These are phyloP conservation scores for Phalangium opilio DNA, from an alignment of 2,888 invertebrate species.

Conservation along the genomic window DNA sequence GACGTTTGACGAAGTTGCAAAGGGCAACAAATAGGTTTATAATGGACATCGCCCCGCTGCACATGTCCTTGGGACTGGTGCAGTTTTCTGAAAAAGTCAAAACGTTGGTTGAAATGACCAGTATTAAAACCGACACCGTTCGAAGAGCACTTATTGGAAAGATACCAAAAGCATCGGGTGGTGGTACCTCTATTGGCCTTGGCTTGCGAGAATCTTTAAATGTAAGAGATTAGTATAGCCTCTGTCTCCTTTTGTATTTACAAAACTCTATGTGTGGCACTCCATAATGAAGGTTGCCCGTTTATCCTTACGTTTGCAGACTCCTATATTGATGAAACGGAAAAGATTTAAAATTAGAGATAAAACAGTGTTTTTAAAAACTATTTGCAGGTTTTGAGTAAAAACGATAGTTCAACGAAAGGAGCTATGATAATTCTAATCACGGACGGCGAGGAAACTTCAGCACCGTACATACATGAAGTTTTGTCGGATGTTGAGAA, in stretches of 20 bases:
- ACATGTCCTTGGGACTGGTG: constrained; percentile 28
- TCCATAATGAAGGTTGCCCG: too few relatives aligned
- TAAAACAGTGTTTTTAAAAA: too few relatives aligned
- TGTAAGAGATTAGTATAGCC: background rate
- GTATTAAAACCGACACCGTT: constrained; percentile 12
- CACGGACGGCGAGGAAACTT: constrained; percentile 17
- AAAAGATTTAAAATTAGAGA: too few relatives aligned
- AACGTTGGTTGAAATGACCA: constrained; percentile 12
- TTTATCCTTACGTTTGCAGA: too few relatives aligned
- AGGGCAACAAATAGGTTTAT: constrained; percentile 44
- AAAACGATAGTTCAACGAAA: constrained; percentile 6
- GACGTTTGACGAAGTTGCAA: constrained; percentile 38
- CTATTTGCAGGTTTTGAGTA: too few relatives aligned
- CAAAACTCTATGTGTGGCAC: too few relatives aligned
- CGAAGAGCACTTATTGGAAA: constrained; percentile 14
- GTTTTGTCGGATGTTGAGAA: constrained; percentile 19
- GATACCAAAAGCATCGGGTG: constrained; percentile 18
- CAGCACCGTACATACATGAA: constrained; percentile 15
- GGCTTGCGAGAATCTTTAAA: constrained; percentile 14
- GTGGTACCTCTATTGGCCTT: constrained; percentile 22
- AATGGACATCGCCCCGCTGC: constrained; percentile 37
- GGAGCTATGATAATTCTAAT: constrained; percentile 19
- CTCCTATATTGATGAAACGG: too few relatives aligned
- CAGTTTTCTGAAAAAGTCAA: constrained; percentile 21
- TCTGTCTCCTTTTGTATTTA: too few relatives aligned